Base-by-base conservation (phyloP, 2,113 vertebrate genomes). In the Podarcis muralis region DNA sequence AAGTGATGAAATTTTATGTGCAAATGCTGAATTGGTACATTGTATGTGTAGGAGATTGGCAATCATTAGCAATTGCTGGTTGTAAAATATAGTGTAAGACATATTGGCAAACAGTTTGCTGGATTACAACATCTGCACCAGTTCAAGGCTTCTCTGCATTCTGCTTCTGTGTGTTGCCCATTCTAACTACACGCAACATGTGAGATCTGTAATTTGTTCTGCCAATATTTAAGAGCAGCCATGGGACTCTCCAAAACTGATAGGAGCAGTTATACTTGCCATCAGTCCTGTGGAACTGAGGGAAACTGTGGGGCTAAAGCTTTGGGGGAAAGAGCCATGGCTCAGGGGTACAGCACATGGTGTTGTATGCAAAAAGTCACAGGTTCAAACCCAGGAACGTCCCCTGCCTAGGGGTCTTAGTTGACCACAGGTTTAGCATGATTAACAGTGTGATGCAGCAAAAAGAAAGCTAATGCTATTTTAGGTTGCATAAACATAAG, bases 11-110 rank as follows among this genome's bases (percentile, higher is more conserved):
- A 9, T n/a, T 72, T 43, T 6, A 72, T 53, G 37, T 48, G n/a
- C 5, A 22, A 83, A 71, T 87, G 68, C 57, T 59, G 25, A 15
- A 16, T 0, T 75, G 76, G 5, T 22, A 0, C 5, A 1, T 22
- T 79, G 65, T 62, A 27, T 82, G 1, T 4, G 57, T 43, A 4
- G 7, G 30, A 32, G 48, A 30, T 91, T 84, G 6, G 13, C 30
- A 27, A 7, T 76, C n/a, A 35, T 69, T 65, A 59, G 1, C 89
- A 87, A 93, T 35, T 23, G 78, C 83, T 91, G 91, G 85, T 87
- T 40, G 11, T 79, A 30, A 40, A 79, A 87, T 69, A 0, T 77
- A 62, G 0, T 13, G 59, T 35, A 86, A 37, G 76, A 81, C 25
- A 71, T 72, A 12, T 43, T 69, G 43, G 65, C 40, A 91, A 59